Percentiles rank a stretch among this genome's conserved stretches.
Conservation (phyloP, 2,888 invertebrate genomes). For the Caenorhabditis macrosperma region DNA sequence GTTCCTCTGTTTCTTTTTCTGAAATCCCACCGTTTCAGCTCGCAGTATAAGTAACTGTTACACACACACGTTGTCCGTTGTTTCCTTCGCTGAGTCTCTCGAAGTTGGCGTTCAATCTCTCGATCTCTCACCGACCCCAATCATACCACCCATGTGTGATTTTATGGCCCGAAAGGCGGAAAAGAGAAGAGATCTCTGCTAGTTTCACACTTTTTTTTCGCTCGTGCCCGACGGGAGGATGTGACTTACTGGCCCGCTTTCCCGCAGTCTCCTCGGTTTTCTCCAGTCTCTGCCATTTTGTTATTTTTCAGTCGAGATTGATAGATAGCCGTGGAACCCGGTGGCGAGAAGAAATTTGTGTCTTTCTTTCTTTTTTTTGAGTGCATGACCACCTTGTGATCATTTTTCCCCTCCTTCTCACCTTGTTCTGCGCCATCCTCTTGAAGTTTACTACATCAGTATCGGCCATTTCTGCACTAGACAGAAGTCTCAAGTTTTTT, state of each 20-base stretch:
- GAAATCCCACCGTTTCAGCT: too few species aligned
- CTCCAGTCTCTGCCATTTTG: neutral
- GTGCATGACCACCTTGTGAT: conserved; percentile 43
- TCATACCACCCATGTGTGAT: conserved; percentile 26
- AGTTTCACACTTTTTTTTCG: conserved; percentile 31
- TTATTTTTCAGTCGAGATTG: conserved; percentile 33
- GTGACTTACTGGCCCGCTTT: neutral
- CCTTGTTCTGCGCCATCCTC: conserved; percentile 19
- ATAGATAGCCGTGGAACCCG: conserved; percentile 22
- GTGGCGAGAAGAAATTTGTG: neutral
- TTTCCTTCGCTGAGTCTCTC: conserved; percentile 4
- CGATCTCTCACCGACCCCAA: conserved; percentile 20
- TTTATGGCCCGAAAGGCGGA: conserved; percentile 36
- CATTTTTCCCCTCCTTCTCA: conserved; percentile 8
- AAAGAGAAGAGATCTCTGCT: neutral
- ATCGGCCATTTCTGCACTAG: conserved; percentile 11
- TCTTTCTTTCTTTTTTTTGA: neutral
- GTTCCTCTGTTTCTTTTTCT: too few species aligned
- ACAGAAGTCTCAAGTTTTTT: conserved; percentile 22
- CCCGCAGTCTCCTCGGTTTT: neutral
- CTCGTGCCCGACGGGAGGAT: conserved; percentile 1
- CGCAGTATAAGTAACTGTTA: conserved; percentile 9
- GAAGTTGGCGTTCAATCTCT: neutral
- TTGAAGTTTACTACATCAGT: conserved; percentile 26
- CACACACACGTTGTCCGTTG: neutral